Conservation (phyloP, 2,113 vertebrate species). For the Salvelinus fontinalis region DNA sequence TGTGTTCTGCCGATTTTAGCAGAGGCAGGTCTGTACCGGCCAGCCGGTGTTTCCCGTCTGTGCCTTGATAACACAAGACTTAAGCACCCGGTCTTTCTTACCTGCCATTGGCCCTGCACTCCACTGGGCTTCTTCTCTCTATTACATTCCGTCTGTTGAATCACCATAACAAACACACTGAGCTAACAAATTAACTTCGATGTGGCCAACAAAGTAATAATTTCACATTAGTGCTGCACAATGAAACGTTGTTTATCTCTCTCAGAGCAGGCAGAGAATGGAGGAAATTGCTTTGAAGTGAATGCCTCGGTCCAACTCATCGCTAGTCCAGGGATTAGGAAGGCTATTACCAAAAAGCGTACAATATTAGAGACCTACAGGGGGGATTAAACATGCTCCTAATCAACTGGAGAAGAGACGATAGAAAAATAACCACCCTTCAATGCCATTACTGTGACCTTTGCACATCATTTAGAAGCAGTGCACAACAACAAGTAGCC, state of each 20-base stretch:
- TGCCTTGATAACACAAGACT: no score
- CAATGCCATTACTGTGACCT: constrained; percentile 18
- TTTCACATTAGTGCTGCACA: constrained; percentile 26
- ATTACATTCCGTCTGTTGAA: not conserved
- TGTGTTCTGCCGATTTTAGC: no score
- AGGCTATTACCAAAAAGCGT: constrained; percentile 74
- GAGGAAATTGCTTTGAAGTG: constrained; percentile 67
- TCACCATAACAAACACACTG: not conserved
- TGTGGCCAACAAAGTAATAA: constrained; percentile 20
- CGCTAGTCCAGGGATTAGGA: constrained; percentile 61
- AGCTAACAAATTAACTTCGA: constrained; percentile 5
- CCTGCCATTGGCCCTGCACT: no score
- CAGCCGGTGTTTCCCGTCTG: no score
- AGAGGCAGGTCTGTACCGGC: no score
- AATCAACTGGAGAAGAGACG: constrained; percentile 53
- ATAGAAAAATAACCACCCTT: constrained; percentile 31
- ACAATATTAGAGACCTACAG: constrained; percentile 50
- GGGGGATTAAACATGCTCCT: constrained; percentile 64
- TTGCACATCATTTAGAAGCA: constrained; percentile 8
- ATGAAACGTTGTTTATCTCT: constrained; percentile 50
- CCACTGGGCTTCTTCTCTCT: no score
- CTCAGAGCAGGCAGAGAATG: constrained; percentile 36
- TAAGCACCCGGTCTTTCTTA: no score
- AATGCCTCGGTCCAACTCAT: constrained; percentile 66
- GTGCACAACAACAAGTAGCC: constrained; percentile 6